A percentile compares a stretch with the other conserved stretches of the same genome.
These are phyloP conservation scores for Panthera uncia DNA, from an alignment of 2,113 vertebrate species.

Conservation along the genomic window DNA sequence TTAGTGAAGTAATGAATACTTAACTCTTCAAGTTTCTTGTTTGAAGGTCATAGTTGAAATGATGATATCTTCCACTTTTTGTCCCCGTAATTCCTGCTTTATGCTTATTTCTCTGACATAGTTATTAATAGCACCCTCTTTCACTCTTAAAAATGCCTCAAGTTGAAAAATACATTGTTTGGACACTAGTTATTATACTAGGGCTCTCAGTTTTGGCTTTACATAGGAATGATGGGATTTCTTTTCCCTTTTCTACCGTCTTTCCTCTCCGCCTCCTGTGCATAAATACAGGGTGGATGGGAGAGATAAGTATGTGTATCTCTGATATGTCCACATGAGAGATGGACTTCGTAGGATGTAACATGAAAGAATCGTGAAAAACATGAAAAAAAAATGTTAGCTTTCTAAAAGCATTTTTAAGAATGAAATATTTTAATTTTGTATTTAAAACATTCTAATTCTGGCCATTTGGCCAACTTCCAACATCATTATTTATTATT, in stretches of 20 bases:
- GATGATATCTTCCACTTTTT: neutral
- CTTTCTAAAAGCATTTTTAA: slow-evolving; percentile 42
- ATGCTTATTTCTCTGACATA: neutral
- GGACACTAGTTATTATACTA: neutral
- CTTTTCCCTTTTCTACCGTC: neutral
- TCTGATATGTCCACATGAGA: no score
- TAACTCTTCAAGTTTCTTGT: neutral
- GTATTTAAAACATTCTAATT: neutral
- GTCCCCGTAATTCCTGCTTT: neutral
- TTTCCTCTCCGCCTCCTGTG: neutral
- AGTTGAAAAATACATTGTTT: neutral
- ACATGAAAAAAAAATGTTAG: neutral
- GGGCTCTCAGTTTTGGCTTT: slow-evolving; percentile 1
- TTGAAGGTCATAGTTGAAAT: slow-evolving; percentile 8
- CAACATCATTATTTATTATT: neutral
- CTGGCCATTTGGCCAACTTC: neutral
- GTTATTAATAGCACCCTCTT: neutral
- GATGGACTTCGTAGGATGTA: neutral
- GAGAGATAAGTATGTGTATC: neutral
- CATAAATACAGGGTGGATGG: neutral
- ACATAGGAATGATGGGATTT: neutral
- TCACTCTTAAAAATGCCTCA: neutral
- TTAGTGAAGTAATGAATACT: slow-evolving; percentile 4
- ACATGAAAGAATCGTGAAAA: neutral
- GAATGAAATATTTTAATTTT: neutral